phyloP scores from a whole-genome alignment of 2,888 invertebrate species.

The Pollenia angustigena region DNA sequence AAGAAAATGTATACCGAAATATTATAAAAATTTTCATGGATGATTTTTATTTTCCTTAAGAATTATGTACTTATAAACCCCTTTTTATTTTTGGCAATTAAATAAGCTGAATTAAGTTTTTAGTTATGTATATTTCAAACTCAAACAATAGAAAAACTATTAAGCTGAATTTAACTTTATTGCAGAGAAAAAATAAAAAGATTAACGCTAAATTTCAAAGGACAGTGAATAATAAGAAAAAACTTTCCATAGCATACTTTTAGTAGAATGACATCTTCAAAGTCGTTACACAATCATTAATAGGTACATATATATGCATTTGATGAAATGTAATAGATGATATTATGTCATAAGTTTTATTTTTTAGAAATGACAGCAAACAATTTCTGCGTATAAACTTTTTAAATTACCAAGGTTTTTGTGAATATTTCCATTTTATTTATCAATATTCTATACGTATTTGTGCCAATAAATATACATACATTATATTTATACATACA shows the following conservation, averaged over 20 bases:
- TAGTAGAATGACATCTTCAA: neutral
- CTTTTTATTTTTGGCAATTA: too few species aligned
- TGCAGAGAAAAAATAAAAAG: too few species aligned
- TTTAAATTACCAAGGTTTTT: conserved; percentile 12
- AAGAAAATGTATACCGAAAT: too few species aligned
- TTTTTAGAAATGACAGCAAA: conserved; percentile 31
- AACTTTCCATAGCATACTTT: conserved; percentile 26
- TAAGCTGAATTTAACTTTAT: too few species aligned
- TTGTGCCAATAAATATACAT: neutral
- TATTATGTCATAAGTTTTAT: conserved; percentile 37
- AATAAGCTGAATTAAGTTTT: too few species aligned
- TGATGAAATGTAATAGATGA: conserved; percentile 16
- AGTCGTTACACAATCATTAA: neutral
- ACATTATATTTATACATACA: neutral
- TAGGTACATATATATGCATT: neutral
- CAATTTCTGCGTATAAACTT: conserved; percentile 21
- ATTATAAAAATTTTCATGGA: too few species aligned
- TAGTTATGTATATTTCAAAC: too few species aligned
- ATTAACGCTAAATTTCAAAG: too few species aligned
- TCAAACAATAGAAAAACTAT: too few species aligned
- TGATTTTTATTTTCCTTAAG: too few species aligned
- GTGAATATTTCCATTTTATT: conserved; percentile 31
- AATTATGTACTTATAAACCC: too few species aligned
- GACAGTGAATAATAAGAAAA: neutral
- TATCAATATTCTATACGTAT: neutral